A percentile compares a stretch with the other conserved stretches of the same genome.
Evolutionary conservation across 2,113 vertebrate genomes (phyloP).

Genomic region (Callopanchax toddi): DNA sequence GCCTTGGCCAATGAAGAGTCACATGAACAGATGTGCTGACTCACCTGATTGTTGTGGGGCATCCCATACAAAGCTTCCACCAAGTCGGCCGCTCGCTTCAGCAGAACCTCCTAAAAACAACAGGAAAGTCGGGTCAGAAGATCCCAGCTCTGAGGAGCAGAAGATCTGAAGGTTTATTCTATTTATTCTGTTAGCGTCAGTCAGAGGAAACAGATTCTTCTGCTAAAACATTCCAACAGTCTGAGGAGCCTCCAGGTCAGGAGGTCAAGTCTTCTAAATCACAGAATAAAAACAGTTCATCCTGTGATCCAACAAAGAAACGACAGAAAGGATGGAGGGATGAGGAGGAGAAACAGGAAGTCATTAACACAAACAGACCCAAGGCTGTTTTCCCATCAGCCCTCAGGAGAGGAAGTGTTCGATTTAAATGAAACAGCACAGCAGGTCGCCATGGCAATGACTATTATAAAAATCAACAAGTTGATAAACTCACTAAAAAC

Average conservation of each 20-base stretch:
- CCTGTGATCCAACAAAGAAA: background rate
- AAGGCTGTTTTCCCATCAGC: constrained; percentile 32
- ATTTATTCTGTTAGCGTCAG: too few species aligned
- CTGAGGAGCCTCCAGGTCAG: too few species aligned
- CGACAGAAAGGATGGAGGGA: background rate
- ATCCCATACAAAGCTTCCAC: constrained; percentile 90
- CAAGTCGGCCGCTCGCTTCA: constrained; percentile 92
- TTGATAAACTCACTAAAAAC: background rate
- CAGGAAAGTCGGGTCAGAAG: background rate
- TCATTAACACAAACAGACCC: constrained; percentile 2
- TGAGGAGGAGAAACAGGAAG: constrained; percentile 2
- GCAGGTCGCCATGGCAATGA: constrained; percentile 4
- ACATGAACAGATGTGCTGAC: background rate
- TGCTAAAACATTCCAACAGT: too few species aligned
- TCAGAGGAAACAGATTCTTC: too few species aligned
- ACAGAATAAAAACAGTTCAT: too few species aligned
- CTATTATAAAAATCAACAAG: constrained; percentile 32
- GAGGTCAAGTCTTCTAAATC: too few species aligned
- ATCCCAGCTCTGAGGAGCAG: background rate
- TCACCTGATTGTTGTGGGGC: constrained; percentile 91
- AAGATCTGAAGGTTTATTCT: background rate
- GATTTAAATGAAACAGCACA: constrained; percentile 33
- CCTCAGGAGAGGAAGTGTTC: constrained; percentile 58
- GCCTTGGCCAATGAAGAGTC: too few species aligned
- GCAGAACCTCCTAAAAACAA: constrained; percentile 85